A percentile compares a stretch with the other conserved stretches of the same genome.
phyloP scores from a whole-genome alignment of 1,140 invertebrate species.

The Drosophila tani region DNA sequence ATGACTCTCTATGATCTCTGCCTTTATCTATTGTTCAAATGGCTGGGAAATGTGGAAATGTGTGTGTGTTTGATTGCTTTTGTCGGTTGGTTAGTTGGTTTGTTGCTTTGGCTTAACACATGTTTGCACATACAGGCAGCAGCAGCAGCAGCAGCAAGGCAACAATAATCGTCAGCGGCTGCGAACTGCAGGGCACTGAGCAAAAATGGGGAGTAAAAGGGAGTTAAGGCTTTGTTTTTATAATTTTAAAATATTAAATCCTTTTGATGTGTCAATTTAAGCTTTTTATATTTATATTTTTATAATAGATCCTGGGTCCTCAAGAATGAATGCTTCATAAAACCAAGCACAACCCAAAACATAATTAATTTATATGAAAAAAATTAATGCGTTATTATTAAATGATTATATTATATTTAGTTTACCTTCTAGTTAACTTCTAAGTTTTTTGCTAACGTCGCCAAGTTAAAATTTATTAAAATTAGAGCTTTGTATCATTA shows the following conservation, averaged over 20 bases:
- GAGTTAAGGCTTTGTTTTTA: too few species aligned
- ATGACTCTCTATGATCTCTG: slow-evolving; percentile 59
- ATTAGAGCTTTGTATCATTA: too few species aligned
- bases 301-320: too few species aligned
- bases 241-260: too few species aligned
- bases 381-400: too few species aligned
- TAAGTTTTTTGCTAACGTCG: neutral
- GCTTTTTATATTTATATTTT: too few species aligned
- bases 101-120: slow-evolving; percentile 70
- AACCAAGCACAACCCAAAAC: neutral
- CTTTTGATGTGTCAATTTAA: too few species aligned
- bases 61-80: slow-evolving; percentile 57
- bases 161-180: slow-evolving; percentile 33
- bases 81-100: slow-evolving; percentile 38
- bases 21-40: slow-evolving; percentile 58
- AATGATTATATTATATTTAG: neutral
- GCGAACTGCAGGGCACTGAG: slow-evolving; percentile 13
- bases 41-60: slow-evolving; percentile 48
- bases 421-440: too few species aligned
- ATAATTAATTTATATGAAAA: too few species aligned
- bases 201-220: neutral
- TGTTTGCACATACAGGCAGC: slow-evolving; percentile 49
- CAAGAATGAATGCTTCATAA: too few species aligned
- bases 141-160: neutral
- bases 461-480: too few species aligned